These are phyloP conservation scores for Acleris emargana DNA, from an alignment of 2,888 invertebrate genomes.

Conservation along the genomic window DNA sequence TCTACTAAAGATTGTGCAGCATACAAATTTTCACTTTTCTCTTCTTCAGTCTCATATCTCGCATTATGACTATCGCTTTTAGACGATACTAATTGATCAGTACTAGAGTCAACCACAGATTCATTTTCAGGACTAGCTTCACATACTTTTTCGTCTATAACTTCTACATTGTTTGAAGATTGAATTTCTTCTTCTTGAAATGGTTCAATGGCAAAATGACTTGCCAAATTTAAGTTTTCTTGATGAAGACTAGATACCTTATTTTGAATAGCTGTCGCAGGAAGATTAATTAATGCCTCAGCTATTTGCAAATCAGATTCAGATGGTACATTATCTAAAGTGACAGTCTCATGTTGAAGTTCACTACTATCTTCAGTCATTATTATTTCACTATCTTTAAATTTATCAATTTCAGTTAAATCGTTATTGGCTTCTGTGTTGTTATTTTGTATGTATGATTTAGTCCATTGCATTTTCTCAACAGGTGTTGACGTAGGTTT, in stretches of 20 bases:
- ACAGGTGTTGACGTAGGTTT: not conserved
- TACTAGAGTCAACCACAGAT: conserved; percentile 20
- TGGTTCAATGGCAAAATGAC: conserved; percentile 39
- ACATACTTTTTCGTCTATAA: conserved; percentile 40
- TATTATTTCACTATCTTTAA: not conserved
- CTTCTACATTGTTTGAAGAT: conserved; percentile 31
- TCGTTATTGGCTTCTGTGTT: conserved; percentile 23
- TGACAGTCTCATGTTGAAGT: conserved; percentile 24
- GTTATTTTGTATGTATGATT: conserved; percentile 27
- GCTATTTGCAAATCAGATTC: conserved; percentile 80
- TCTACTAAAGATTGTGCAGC: conserved; percentile 79
- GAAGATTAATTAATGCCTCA: conserved; percentile 76
- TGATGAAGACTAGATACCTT: conserved; percentile 50
- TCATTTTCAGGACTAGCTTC: conserved; percentile 40
- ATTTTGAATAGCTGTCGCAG: conserved; percentile 68
- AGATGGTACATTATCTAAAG: conserved; percentile 59
- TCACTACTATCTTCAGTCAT: conserved; percentile 37
- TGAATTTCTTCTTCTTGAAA: conserved; percentile 46
- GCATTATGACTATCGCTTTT: conserved; percentile 54
- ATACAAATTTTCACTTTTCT: conserved; percentile 76
- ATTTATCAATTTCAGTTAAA: conserved; percentile 18
- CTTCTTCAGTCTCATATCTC: conserved; percentile 74
- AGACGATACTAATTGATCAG: conserved; percentile 42
- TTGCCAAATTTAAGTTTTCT: conserved; percentile 44
- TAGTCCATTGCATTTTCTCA: not conserved